Evolutionary conservation across 2,797 vertebrate genomes (phyloP).

Genomic region (Thaleichthys pacificus): DNA sequence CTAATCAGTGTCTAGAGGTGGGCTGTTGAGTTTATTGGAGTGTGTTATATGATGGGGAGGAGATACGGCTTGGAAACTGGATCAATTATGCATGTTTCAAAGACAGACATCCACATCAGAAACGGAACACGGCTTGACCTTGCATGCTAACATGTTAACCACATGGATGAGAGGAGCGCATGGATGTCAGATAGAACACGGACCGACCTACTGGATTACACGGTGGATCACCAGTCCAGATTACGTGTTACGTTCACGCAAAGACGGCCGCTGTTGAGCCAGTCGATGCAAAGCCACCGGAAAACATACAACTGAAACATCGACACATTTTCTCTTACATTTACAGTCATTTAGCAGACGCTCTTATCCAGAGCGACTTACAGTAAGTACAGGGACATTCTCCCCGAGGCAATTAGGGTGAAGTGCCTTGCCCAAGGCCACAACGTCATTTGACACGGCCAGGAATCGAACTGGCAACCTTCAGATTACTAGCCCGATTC

Average conservation of each 20-base stretch:
- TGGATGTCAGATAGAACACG: conserved; percentile 8
- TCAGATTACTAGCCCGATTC: too few relatives aligned
- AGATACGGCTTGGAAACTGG: conserved; percentile 50
- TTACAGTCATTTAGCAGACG: too few relatives aligned
- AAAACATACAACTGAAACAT: too few relatives aligned
- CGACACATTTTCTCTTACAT: not conserved
- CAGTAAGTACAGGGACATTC: too few relatives aligned
- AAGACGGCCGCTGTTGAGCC: too few relatives aligned
- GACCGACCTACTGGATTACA: not conserved
- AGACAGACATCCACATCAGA: conserved; percentile 21
- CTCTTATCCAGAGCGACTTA: too few relatives aligned
- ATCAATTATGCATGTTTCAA: conserved; percentile 59
- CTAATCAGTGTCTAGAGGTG: not conserved
- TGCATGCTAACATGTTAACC: conserved; percentile 15
- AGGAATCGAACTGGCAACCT: too few relatives aligned
- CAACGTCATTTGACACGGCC: too few relatives aligned
- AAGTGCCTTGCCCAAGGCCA: too few relatives aligned
- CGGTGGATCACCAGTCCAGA: not conserved
- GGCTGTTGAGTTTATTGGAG: not conserved
- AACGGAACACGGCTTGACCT: conserved; percentile 5
- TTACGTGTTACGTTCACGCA: too few relatives aligned
- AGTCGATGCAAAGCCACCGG: too few relatives aligned
- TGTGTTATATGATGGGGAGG: conserved; percentile 15
- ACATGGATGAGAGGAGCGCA: conserved; percentile 3
- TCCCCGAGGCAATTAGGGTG: too few relatives aligned